Evolutionary conservation across 2,797 vertebrate genomes (phyloP), one percentile per base, ranked within the genome.

Genomic region (Antennarius maculatus): DNA sequence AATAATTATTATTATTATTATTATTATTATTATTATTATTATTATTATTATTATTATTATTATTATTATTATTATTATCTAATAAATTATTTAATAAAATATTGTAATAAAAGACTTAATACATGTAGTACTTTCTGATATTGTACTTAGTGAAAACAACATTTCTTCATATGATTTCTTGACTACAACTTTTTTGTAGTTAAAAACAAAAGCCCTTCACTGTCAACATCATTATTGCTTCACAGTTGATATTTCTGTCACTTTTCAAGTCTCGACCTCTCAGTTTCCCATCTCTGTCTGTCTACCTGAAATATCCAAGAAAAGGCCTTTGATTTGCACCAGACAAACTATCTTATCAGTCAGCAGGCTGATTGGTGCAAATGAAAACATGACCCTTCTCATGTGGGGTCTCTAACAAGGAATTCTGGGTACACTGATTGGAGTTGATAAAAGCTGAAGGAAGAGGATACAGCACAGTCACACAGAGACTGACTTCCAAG

Each of bases 351-450:
- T 93, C 91, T 93, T 95, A 93, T 95, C 92, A 85, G 76, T 72
- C 83, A 34, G 78, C 57, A 12, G 80, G 83, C 86, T 79, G 82
- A 93, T 93, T 93, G 88, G 89, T 86, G 85, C 66, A 76, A 93
- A 92, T 95, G 89, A 95, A 96, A 95, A 95, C 90, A 95, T 91
- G 82, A 94, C 90, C 93, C 92, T 61, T 88, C 86, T 79, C 88
- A 79, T 77, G 55, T 89, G 82, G 66, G 74, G 80, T 79, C 82
- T 67, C 79, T 50, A 55, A 64, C 83, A 77, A 80, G 79, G 76
- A 83, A 86, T 59, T 79, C 61, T 10, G 68, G 80, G 78, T 95
- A 95, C 95, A 96, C 89, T 93, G 95, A 97, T 96, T 31, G 2
- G 88, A 77, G 77, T 66, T 88, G 96, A 98, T 97, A 96, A 92